Evolutionary conservation across 1,140 invertebrate genomes (phyloP), one percentile per base, ranked within the genome.

Genomic region (Zaprionus nigranus): DNA sequence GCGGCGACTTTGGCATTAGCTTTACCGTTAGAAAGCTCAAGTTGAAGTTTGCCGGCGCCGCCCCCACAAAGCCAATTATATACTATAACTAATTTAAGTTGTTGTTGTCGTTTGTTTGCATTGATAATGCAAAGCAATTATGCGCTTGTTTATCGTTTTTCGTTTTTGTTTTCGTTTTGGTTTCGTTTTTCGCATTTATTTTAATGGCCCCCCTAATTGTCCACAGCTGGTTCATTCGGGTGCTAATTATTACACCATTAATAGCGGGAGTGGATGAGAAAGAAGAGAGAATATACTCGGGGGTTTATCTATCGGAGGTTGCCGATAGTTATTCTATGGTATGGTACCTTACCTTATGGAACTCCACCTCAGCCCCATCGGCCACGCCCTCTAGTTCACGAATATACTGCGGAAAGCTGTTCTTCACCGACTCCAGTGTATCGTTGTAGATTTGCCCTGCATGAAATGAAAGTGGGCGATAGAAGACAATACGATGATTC

Each of bases 381-480:
- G 97, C 96, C 3, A 96, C 95, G 36, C 97, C 97, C 92, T 97
- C 94, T n/a, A 98, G 93, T 92, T 98, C 97, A 36, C 95, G 94
- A 0, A 98, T 93, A 81, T 98, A 98, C 66, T 97, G 96, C 0
- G 97, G 97, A 93, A 95, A 98, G 73, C 95, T 95, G 51, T 94
- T 88, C 74, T 95, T 94, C 26, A 96, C 95, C 62, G 94, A 94
- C 1, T 93, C 93, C 1, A 97, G 93, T 1, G 96, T 97, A 64
- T 95, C 95, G 1, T 97, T 95, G 79, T 97, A 98, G 9, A 96
- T 94, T 63, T 93, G 90, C 51, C 76, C 92, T 93, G 56, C 0
- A 57, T 9, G 7, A 11, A 67, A 40, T 7, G 13, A 12, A 65
- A 24, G 17, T 46, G 36, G 13, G 38, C 24, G n/a, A 28, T 20